Conservation (phyloP, 2,113 vertebrate genomes). For the crab-eating macaque (Macaca fascicularis) region T2T-MFA8v1.1 NC_088380.1:68023001-68023500, state of each 20-base stretch:
- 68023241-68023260: background rate
- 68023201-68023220: background rate
- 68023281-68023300: background rate
- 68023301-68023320: background rate
- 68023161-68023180: background rate
- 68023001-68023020: constrained; percentile 8
- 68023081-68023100: background rate
- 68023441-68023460: background rate
- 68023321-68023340: background rate
- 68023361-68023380: background rate
- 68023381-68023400: background rate
- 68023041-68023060: background rate
- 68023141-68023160: background rate
- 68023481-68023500: background rate
- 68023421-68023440: background rate
- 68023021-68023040: background rate
- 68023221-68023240: too few species aligned
- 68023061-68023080: background rate
- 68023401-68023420: background rate
- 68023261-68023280: background rate
- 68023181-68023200: background rate
- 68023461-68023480: background rate
- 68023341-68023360: background rate
- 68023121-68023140: background rate
- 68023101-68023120: background rate